Conservation (phyloP, 2,888 invertebrate species). For the Leucophenga montana region DNA sequence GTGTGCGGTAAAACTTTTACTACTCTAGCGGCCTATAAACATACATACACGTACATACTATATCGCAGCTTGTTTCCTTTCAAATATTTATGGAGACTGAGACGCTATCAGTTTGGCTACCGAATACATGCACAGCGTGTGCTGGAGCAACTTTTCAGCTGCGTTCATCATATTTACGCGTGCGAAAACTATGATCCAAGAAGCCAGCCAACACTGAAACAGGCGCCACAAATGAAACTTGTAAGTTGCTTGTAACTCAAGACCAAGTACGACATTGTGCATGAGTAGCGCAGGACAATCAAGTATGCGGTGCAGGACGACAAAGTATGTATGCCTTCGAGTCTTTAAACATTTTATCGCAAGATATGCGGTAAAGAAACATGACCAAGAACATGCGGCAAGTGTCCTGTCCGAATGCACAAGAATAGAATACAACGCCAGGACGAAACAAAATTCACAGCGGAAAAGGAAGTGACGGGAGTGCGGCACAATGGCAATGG, state of each 20-base stretch:
- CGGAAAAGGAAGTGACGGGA: slow-evolving; percentile 36
- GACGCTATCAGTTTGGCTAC: slow-evolving; percentile 62
- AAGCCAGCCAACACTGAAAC: background rate
- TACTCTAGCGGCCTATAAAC: slow-evolving; percentile 17
- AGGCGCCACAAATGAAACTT: slow-evolving; percentile 17
- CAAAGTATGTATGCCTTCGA: slow-evolving; percentile 25
- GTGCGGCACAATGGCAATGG: slow-evolving; percentile 30
- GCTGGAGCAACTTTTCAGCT: slow-evolving; percentile 63
- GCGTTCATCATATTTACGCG: slow-evolving; percentile 68
- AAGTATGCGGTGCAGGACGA: background rate
- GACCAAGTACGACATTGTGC: slow-evolving; percentile 34
- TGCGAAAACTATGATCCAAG: slow-evolving; percentile 39
- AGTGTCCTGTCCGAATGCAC: slow-evolving; percentile 6
- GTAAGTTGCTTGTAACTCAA: slow-evolving; percentile 32
- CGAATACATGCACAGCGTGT: background rate
- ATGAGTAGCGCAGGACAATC: no score
- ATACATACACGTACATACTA: no score
- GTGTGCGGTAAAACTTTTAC: slow-evolving; percentile 13
- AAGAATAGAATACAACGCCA: background rate
- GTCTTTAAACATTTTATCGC: slow-evolving; percentile 24
- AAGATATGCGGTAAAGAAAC: slow-evolving; percentile 1
- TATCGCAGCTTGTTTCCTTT: slow-evolving; percentile 13
- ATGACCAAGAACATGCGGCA: slow-evolving; percentile 26
- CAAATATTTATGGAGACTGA: slow-evolving; percentile 45
- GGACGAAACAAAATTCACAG: background rate